A percentile compares a stretch with the other conserved stretches of the same genome.
Evolutionary conservation across 2,797 vertebrate genomes (phyloP).

Genomic region (Oreochromis mossambicus): DNA sequence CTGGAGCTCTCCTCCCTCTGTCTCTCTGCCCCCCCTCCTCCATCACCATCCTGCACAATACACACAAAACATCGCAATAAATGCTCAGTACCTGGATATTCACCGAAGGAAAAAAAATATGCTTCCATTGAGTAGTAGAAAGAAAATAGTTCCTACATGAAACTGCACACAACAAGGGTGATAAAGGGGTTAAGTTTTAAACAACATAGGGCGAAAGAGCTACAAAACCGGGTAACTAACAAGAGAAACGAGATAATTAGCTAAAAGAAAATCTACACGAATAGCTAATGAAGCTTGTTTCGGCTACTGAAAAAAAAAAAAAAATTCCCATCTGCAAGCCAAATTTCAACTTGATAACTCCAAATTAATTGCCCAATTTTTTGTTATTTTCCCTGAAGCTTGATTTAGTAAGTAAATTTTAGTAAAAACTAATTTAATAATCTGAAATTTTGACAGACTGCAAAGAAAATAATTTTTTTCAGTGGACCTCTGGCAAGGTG

Average conservation of each 20-base stretch:
- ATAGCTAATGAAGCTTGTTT: neutral
- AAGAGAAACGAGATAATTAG: neutral
- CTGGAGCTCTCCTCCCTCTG: constrained; percentile 34
- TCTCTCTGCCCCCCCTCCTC: constrained; percentile 59
- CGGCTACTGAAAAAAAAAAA: neutral
- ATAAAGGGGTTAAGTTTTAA: neutral
- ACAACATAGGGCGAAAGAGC: neutral
- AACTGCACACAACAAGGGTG: neutral
- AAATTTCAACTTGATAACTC: neutral
- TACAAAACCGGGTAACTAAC: neutral
- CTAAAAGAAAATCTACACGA: neutral
- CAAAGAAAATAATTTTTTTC: neutral
- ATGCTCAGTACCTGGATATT: neutral
- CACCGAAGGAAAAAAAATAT: neutral
- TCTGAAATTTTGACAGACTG: neutral
- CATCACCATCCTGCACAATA: constrained; percentile 68
- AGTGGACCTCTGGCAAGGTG: neutral
- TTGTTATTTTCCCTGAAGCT: neutral
- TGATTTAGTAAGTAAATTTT: neutral
- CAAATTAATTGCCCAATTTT: neutral
- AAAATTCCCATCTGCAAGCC: neutral
- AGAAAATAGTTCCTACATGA: neutral
- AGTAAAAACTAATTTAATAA: neutral
- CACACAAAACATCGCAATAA: neutral
- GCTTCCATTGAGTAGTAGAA: neutral